Percentiles rank a stretch among this genome's conserved stretches.
Evolutionary conservation across 2,113 vertebrate species (phyloP).

Genomic region (Himantopus leucocephalus): DNA sequence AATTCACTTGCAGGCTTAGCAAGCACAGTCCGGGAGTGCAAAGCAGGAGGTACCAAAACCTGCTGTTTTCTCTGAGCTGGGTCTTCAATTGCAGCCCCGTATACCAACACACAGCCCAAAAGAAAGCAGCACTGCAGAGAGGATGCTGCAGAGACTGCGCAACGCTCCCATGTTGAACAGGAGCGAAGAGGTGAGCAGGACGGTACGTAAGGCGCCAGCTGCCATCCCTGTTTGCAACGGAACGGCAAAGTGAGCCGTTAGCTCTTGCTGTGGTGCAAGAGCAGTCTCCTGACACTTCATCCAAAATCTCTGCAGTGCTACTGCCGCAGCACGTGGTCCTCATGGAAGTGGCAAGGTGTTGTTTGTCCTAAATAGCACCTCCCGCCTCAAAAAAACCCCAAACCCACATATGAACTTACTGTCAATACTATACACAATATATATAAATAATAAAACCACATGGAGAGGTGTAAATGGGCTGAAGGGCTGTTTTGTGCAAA

Average conservation of each 20-base stretch:
- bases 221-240: not conserved
- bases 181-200: not conserved
- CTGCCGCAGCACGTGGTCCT: not conserved
- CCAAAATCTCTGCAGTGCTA: not conserved
- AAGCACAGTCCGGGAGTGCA: not conserved
- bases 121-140: not conserved
- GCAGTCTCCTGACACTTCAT: not conserved
- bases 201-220: rapidly evolving
- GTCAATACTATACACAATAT: not conserved
- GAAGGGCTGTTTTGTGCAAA: not conserved
- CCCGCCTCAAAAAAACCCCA: not conserved
- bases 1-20: not conserved
- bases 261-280: not conserved
- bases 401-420: not conserved
- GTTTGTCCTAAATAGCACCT: not conserved
- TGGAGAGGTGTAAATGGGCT: not conserved
- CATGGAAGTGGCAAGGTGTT: not conserved
- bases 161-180: rapidly evolving
- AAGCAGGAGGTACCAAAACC: not conserved
- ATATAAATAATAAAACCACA: no score
- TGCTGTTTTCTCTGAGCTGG: not conserved
- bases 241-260: not conserved
- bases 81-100: not conserved
- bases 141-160: not conserved
- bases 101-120: not conserved